These are phyloP conservation scores for Scaptomyza parva DNA, from an alignment of 2,888 invertebrate species.

Conservation along the genomic window DNA sequence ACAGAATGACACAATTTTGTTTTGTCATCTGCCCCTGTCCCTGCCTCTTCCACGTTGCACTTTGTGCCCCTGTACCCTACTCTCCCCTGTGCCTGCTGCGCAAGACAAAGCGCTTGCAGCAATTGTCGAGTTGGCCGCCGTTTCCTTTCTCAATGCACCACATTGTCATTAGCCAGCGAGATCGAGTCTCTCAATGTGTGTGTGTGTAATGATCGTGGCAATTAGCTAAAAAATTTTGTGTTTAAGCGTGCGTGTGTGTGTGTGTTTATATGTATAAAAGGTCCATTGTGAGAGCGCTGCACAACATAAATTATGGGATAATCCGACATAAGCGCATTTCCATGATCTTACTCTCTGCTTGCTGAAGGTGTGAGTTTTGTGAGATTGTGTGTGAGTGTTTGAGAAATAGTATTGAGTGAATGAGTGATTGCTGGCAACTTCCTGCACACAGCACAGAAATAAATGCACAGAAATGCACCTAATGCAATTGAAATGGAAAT, in stretches of 20 bases:
- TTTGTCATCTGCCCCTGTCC: constrained; percentile 76
- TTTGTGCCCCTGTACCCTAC: neutral
- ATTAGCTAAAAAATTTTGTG: constrained; percentile 64
- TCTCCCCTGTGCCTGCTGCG: constrained; percentile 10
- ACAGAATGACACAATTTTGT: constrained; percentile 78
- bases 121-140: constrained; percentile 55
- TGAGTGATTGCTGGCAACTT: constrained; percentile 68
- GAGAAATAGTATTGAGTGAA: constrained; percentile 5
- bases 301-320: constrained; percentile 82
- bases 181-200: constrained; percentile 20
- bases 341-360: constrained; percentile 72
- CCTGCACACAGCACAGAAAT: constrained; percentile 49
- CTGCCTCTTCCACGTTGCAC: constrained; percentile 5
- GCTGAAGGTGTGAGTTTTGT: constrained; percentile 26
- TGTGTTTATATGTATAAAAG: constrained; percentile 31
- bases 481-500: constrained; percentile 24
- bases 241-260: constrained; percentile 37
- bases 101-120: constrained; percentile 60
- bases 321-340: constrained; percentile 81
- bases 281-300: constrained; percentile 70
- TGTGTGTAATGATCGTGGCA: constrained; percentile 72
- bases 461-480: constrained; percentile 12
- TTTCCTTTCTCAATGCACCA: constrained; percentile 66
- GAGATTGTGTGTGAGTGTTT: constrained; percentile 23
- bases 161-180: constrained; percentile 71